Conservation (phyloP, 1,140 invertebrate genomes). For the Euura saliciscinereae region DNA sequence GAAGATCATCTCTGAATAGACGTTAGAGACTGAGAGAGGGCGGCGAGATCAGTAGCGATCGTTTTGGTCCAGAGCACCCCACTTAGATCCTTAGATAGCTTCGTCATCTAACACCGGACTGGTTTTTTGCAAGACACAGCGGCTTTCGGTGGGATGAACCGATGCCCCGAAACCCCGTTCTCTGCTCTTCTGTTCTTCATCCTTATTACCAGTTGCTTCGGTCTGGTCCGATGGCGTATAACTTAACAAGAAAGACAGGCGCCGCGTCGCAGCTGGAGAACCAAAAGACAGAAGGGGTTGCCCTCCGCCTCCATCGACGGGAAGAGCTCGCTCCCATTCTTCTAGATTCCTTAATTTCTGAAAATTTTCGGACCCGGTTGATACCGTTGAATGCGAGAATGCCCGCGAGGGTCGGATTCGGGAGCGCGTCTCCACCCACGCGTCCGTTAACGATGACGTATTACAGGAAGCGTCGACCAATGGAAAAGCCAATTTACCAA, state of each 20-base stretch:
- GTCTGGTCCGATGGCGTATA: too few relatives aligned
- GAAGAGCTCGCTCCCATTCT: too few relatives aligned
- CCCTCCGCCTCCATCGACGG: too few relatives aligned
- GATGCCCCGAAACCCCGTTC: not conserved
- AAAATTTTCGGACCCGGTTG: too few relatives aligned
- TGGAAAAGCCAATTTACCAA: slow-evolving; percentile 9
- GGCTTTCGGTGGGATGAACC: not conserved
- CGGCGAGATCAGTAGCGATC: slow-evolving; percentile 14
- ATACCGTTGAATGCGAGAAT: too few relatives aligned
- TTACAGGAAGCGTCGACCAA: slow-evolving; percentile 11
- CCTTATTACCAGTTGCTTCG: too few relatives aligned
- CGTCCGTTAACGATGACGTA: slow-evolving; percentile 11
- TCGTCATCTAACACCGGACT: slow-evolving; percentile 13
- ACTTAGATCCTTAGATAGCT: slow-evolving; percentile 13
- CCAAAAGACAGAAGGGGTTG: too few relatives aligned
- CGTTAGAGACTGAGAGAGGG: slow-evolving; percentile 4
- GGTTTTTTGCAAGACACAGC: slow-evolving; percentile 5
- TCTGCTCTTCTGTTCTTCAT: too few relatives aligned
- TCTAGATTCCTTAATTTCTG: too few relatives aligned
- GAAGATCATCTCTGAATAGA: slow-evolving; percentile 7
- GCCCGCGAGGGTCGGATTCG: not conserved
- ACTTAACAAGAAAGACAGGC: too few relatives aligned
- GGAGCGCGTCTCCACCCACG: slow-evolving; percentile 9
- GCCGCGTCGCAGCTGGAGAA: too few relatives aligned
- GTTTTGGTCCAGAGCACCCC: slow-evolving; percentile 11